Percentiles rank a stretch among this genome's conserved stretches.
Evolutionary conservation across 1,140 invertebrate species (phyloP).

Genomic region (Drosophila chauvacae): DNA sequence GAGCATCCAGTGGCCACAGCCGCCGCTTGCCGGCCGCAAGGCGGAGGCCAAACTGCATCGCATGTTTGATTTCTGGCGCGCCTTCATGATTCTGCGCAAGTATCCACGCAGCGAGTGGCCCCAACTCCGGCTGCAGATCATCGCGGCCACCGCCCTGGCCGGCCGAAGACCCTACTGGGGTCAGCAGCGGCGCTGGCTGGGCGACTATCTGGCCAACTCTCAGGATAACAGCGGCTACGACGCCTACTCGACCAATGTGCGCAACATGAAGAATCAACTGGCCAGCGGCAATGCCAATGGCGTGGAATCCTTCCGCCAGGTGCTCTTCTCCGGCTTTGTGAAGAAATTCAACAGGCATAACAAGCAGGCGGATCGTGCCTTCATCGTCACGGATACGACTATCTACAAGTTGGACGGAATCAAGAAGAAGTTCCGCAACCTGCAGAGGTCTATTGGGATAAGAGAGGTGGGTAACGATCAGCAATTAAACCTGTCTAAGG

Average conservation of each 20-base stretch:
- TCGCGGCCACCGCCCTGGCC: slow-evolving; percentile 91
- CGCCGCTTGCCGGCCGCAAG: slow-evolving; percentile 88
- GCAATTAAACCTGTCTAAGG: no score
- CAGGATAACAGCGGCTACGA: slow-evolving; percentile 91
- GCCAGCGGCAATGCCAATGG: slow-evolving; percentile 7
- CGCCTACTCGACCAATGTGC: slow-evolving; percentile 89
- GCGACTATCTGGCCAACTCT: slow-evolving; percentile 93
- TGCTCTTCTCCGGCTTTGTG: slow-evolving; percentile 87
- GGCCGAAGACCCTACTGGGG: slow-evolving; percentile 93
- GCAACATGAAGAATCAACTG: slow-evolving; percentile 87
- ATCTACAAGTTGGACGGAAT: slow-evolving; percentile 95
- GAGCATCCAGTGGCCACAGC: slow-evolving; percentile 91
- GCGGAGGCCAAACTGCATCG: slow-evolving; percentile 86
- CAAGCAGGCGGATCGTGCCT: slow-evolving; percentile 94
- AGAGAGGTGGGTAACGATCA: slow-evolving; percentile 87
- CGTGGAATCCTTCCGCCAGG: slow-evolving; percentile 88
- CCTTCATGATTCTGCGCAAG: slow-evolving; percentile 92
- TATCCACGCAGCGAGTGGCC: slow-evolving; percentile 94
- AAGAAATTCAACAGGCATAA: slow-evolving; percentile 91
- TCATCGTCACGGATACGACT: slow-evolving; percentile 94
- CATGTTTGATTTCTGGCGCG: slow-evolving; percentile 91
- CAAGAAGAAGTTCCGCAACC: slow-evolving; percentile 92
- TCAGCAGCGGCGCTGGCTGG: slow-evolving; percentile 93
- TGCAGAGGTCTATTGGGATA: slow-evolving; percentile 93
- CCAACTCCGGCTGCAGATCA: slow-evolving; percentile 92